Evolutionary conservation across 2,113 vertebrate species (phyloP).

Genomic region (Neolamprologus fasciatus): DNA sequence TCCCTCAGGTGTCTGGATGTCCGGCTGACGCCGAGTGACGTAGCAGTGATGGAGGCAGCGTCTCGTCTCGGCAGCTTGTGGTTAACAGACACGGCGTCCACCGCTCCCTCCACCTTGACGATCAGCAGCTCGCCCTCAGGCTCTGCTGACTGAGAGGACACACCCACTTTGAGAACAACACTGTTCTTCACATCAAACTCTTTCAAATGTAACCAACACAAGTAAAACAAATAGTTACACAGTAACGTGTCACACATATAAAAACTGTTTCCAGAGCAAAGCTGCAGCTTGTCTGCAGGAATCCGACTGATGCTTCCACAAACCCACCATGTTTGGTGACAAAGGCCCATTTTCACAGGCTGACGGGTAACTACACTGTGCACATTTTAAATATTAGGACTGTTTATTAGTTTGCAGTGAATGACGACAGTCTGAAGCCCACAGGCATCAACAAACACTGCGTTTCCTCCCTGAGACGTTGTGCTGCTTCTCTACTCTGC

Average conservation of each 20-base stretch:
- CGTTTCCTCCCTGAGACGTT: not conserved
- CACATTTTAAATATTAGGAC: not conserved
- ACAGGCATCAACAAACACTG: not conserved
- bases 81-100: not conserved
- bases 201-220: not conserved
- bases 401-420: not conserved
- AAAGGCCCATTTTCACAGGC: not conserved
- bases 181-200: not conserved
- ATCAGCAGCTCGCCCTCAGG: conserved; percentile 25
- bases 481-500: fast-evolving
- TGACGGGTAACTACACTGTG: not conserved
- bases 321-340: not conserved
- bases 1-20: not conserved
- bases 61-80: not conserved
- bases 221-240: not conserved
- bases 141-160: conserved; percentile 28
- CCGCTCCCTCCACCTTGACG: conserved; percentile 35
- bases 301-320: not conserved
- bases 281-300: not conserved
- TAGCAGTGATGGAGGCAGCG: not conserved
- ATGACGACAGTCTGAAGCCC: not conserved
- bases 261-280: not conserved
- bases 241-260: not conserved
- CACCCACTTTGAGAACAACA: not conserved
- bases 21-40: not conserved